Evolutionary conservation across 2,888 invertebrate genomes (phyloP), one percentile per base, ranked within the genome.

Genomic region (Drosophila mayaguana): DNA sequence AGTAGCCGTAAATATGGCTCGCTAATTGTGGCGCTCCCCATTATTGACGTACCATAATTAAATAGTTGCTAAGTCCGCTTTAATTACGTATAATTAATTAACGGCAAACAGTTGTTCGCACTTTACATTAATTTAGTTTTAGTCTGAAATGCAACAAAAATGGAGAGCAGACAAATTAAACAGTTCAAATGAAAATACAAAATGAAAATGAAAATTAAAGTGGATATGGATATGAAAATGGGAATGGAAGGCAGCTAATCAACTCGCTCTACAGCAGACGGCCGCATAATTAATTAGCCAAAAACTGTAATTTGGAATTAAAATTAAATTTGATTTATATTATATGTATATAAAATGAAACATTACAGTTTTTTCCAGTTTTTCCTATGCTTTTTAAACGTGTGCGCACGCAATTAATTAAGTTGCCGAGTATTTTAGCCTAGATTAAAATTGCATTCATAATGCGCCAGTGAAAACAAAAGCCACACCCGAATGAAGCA

Each of bases 261-360:
- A 75, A 56, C 60, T 62, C 42, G 55, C 40, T 55, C 64, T 48
- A 74, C 65, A 11, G 22, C 38, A 56, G 16, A 28, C 34, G 36
- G 60, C 59, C 62, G 56, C 83, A 80, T 82, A 88, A 79, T 88
- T 85, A 76, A 82, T 88, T 63, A 53, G 59, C 63, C 43, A 61
- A 69, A 79, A 76, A 64, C 46, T 64, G 45, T 62, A 50, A 64
- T 82, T 68, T 59, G 40, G 42, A 16, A 68, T 64, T 61, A 46
- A 61, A 73, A 67, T 75, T 61, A 75, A 79, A 75, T 54, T 61
- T 61, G 63, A 54, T 63, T 60, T 50, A 25, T 63, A 73, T 68
- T 62, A 72, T 57, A 18, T 50, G 36, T 38, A 16, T 16, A 16
- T 16, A 14, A 20, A 34, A 50, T 65, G 18, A 51, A 55, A 34